Evolutionary conservation across 2,888 invertebrate genomes (phyloP), one percentile per base, ranked within the genome.

Genomic region (Melanargia galathea): DNA sequence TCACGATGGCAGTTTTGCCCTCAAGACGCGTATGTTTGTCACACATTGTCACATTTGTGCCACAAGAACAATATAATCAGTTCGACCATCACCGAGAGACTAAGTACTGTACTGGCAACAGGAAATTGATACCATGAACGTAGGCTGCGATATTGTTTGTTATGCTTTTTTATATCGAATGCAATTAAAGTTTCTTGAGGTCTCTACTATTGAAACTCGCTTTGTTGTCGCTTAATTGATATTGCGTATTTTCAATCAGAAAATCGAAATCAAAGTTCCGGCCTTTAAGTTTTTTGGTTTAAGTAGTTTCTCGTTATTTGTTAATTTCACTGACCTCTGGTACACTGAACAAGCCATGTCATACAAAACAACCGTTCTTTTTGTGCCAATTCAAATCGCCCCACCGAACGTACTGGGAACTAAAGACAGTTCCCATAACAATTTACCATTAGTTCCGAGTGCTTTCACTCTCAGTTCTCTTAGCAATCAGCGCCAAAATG

Each of bases 1-100:
- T 91, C 1, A 91, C 77, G 3, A 91, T 70, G 0, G 79, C 89
- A 13, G 87, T 81, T 77, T 90, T 90, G 0, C 84, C 89, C 35
- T 82, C 75, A 49, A 91, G 69, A 2, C 77, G 75, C 0, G 73
- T 75, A 16, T 75, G 68, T 20, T 82, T 80, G 7, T 83, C 78
- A 71, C 90, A 80, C 77, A 79, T 78, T 60, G 48, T 68, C 20
- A 11, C 43, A 59, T 64, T 60, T 7, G 20, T 20, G 30, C 33
- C 49, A 56, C 46, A 55, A 40, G 26, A 33, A 49, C 51, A 40
- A 43, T 40, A 22, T 43, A 60, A 56, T 56, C 65, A 51, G 62
- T 13, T 46, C 66, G 35, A 20, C 43, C 65, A 61, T 64, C 33
- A 60, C 57, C 64, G 56, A 65, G 49, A 56, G 52, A 73, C 74